Evolutionary conservation across 2,888 invertebrate genomes (phyloP), one percentile per base, ranked within the genome.

Genomic region (Drosophila percnosoma): DNA sequence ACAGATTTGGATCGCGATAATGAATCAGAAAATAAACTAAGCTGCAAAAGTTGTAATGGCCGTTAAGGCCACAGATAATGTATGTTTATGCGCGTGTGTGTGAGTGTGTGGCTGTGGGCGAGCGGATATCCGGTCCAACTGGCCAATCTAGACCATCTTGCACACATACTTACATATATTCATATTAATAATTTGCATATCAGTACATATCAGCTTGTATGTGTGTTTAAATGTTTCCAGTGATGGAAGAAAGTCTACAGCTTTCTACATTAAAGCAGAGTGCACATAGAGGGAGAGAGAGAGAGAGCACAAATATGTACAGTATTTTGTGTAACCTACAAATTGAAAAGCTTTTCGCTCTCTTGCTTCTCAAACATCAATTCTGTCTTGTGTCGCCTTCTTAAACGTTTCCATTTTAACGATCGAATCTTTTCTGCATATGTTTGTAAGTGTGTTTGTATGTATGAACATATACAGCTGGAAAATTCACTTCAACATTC

Each of bases 1-100:
- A 58, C 61, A 63, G 66, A 66, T 75, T 45, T 40, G 70, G 24
- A 60, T 36, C 51, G 34, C 63, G 60, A 72, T 72, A 71, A 71
- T 71, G 48, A 52, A 63, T 58, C 49, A 29, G 38, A 59, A 42
- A 69, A 24, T 33, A 59, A 58, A 60, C 34, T 49, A 59, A 59
- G 48, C 40, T 48, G 38, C 11, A 40, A 69, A 60, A 69, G 45
- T 49, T 70, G 60, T 70, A 60, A 49, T 60, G 48, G 7, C 33
- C 27, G 53, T 34, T 45, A 54, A 31, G 33, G 45, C 21, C 21
- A 33, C 13, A 51, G 1, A 45, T 45, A 13, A 21, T 21, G 24
- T 21, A 3, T 45, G 13, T 2, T 4, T 45, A 45, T 15, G 7
- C 13, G 6, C 1, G 2, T 11, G 1, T 21, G 21, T 8, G 29